Conservation (phyloP, 30 jellyfish, hydroid and myxozoan genomes). For the Pseudorhiza aurosa region DNA sequence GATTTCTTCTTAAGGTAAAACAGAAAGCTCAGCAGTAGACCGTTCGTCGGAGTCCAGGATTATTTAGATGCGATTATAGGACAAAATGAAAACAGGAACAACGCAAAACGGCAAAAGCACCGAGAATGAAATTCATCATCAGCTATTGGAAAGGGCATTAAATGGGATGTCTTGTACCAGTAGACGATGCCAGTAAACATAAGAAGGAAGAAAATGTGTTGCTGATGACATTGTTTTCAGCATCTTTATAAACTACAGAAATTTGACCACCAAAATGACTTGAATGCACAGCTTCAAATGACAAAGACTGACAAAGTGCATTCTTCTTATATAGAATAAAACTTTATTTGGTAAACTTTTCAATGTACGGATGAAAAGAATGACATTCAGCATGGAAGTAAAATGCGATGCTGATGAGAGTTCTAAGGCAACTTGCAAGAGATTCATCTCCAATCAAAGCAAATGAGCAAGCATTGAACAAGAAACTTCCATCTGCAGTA, state of each 20-base stretch:
- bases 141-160: too few species aligned
- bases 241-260: conserved; percentile 21
- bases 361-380: conserved; percentile 17
- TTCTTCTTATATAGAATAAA: background rate
- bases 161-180: conserved; percentile 32
- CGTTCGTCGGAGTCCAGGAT: too few species aligned
- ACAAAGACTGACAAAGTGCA: background rate
- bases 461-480: conserved; percentile 42
- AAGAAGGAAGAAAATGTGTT: background rate
- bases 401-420: conserved; percentile 26
- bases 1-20: too few species aligned
- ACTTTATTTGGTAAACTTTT: background rate
- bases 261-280: background rate
- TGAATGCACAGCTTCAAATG: conserved; percentile 12
- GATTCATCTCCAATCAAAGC: conserved; percentile 51
- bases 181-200: conserved; percentile 24
- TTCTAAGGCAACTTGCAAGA: conserved; percentile 10
- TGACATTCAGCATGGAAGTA: conserved; percentile 3
- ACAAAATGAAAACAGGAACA: too few species aligned
- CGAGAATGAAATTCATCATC: too few species aligned
- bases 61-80: too few species aligned
- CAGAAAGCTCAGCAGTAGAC: too few species aligned
- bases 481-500: conserved; percentile 42
- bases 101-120: too few species aligned
- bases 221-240: background rate